Conservation (phyloP, 2,797 vertebrate species). For the Chrosomus eos region DNA sequence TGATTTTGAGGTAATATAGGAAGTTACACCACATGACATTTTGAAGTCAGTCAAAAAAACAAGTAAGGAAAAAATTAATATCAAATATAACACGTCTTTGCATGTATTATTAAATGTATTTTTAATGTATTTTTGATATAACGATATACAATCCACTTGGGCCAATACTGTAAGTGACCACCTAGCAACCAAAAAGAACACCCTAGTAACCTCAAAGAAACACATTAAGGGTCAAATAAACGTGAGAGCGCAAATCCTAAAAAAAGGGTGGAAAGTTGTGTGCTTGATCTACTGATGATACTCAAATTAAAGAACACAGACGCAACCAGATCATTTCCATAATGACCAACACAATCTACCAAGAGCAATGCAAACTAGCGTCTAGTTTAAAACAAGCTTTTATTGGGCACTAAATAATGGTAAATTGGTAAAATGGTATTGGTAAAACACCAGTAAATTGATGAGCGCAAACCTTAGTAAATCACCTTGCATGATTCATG, state of each 20-base stretch:
- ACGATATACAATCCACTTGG: not conserved
- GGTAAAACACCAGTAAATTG: not conserved
- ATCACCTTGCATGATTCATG: too few species aligned
- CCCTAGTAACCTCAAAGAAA: not conserved
- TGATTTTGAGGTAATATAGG: not conserved
- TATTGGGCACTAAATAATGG: too few species aligned
- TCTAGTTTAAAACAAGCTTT: not conserved
- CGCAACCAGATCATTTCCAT: not conserved
- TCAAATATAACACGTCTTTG: too few species aligned
- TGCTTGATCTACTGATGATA: not conserved
- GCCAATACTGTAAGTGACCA: not conserved
- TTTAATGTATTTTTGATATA: not conserved
- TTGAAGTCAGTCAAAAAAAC: not conserved
- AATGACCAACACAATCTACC: not conserved
- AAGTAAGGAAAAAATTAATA: too few species aligned
- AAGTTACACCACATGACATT: not conserved
- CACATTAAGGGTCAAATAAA: not conserved
- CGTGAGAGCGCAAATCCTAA: not conserved
- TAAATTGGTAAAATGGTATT: too few species aligned
- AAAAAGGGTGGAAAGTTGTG: not conserved
- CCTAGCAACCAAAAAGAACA: not conserved
- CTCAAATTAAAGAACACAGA: not conserved
- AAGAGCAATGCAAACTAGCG: not conserved
- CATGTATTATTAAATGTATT: not conserved
- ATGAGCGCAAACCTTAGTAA: not conserved